phyloP scores from a whole-genome alignment of 2,888 invertebrate species.

The Brassicogethes aeneus region DNA sequence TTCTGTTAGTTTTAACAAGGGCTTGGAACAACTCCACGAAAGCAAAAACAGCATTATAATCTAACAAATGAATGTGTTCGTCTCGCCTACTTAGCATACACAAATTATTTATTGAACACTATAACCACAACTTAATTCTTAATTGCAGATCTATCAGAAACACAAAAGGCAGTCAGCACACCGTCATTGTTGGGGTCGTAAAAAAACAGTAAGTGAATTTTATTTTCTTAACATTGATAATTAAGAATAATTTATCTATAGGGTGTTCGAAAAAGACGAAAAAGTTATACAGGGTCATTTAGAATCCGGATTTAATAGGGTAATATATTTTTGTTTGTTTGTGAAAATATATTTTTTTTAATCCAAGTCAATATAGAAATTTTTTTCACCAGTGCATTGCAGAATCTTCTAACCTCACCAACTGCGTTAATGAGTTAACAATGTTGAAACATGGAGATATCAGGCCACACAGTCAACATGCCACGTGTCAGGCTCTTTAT shows the following conservation, averaged over 20 bases:
- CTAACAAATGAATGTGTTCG: too few species aligned
- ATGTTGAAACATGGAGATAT: slow-evolving; percentile 74
- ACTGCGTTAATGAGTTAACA: slow-evolving; percentile 61
- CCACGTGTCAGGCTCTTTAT: slow-evolving; percentile 71
- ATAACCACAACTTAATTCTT: too few species aligned
- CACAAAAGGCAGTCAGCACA: slow-evolving; percentile 66
- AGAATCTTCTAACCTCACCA: slow-evolving; percentile 53
- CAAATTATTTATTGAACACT: too few species aligned
- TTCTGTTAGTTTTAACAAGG: too few species aligned
- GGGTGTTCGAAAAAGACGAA: slow-evolving; percentile 77
- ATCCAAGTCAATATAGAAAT: too few species aligned
- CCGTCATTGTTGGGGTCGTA: slow-evolving; percentile 74
- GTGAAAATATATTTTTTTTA: not conserved
- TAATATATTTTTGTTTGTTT: slow-evolving; percentile 46
- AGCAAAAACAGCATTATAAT: too few species aligned
- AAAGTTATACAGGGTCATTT: slow-evolving; percentile 65
- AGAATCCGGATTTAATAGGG: slow-evolving; percentile 82
- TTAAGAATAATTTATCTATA: slow-evolving; percentile 43
- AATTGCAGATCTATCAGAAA: slow-evolving; percentile 71
- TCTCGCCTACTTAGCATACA: too few species aligned
- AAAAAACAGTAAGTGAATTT: slow-evolving; percentile 67
- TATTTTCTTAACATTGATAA: slow-evolving; percentile 2
- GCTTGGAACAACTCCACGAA: too few species aligned
- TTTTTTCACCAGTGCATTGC: slow-evolving; percentile 53
- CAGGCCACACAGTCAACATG: slow-evolving; percentile 64